These are phyloP conservation scores for Dromius quadrimaculatus DNA, from an alignment of 2,888 invertebrate genomes.

Conservation along the genomic window DNA sequence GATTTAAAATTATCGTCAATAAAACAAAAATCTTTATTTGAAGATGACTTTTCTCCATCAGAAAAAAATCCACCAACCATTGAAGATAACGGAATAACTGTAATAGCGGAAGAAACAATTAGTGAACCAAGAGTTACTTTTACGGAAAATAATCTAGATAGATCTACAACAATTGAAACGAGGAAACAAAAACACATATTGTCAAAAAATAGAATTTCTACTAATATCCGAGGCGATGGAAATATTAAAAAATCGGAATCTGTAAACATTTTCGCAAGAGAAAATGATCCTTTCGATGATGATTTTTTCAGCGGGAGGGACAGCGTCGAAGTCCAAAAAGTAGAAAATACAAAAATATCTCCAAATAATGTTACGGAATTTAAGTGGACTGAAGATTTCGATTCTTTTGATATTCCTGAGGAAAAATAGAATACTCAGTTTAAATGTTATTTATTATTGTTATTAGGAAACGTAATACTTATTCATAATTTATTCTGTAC, in stretches of 20 bases:
- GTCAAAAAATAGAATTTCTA: slow-evolving; percentile 59
- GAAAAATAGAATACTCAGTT: slow-evolving; percentile 51
- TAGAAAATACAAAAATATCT: slow-evolving; percentile 54
- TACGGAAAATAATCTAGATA: slow-evolving; percentile 57
- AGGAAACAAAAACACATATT: slow-evolving; percentile 57
- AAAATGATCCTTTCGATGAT: slow-evolving; percentile 89
- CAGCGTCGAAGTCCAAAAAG: slow-evolving; percentile 51
- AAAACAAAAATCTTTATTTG: slow-evolving; percentile 65
- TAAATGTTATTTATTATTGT: slow-evolving; percentile 56
- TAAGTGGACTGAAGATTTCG: slow-evolving; percentile 68
- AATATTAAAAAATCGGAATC: slow-evolving; percentile 90
- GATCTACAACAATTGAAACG: slow-evolving; percentile 53
- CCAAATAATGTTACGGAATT: slow-evolving; percentile 60
- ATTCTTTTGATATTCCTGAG: slow-evolving; percentile 62
- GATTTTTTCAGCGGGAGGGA: slow-evolving; percentile 78
- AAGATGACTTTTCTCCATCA: slow-evolving; percentile 72
- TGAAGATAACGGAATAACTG: slow-evolving; percentile 59
- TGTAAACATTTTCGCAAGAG: slow-evolving; percentile 88
- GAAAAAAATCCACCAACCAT: slow-evolving; percentile 55
- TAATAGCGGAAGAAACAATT: slow-evolving; percentile 64
- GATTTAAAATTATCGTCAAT: slow-evolving; percentile 57
- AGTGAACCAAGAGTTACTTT: slow-evolving; percentile 59
- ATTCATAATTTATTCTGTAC: slow-evolving; percentile 54
- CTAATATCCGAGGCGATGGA: slow-evolving; percentile 65
- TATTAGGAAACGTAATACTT: slow-evolving; percentile 54